These are phyloP conservation scores for Molanna angustata DNA, from an alignment of 2,888 invertebrate species.

Conservation along the genomic window DNA sequence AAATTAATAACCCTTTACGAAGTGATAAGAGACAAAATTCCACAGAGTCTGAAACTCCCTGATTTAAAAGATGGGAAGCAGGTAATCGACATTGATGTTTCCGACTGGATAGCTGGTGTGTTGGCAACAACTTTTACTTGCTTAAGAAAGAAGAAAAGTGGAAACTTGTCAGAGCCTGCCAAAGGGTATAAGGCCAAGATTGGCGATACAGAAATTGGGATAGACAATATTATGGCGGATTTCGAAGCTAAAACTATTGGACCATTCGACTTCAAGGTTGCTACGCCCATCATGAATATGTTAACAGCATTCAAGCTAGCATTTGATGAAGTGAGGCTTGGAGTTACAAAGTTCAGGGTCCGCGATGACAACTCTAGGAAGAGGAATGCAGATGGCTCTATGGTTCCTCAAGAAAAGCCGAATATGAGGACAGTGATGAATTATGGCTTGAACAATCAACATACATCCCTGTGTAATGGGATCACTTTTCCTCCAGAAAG, in stretches of 20 bases:
- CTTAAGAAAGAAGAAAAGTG: too few relatives aligned
- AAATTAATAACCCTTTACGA: constrained; percentile 3
- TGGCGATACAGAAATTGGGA: too few relatives aligned
- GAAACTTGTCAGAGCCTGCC: too few relatives aligned
- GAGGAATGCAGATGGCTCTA: background rate
- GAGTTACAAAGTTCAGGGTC: background rate
- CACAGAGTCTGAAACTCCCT: too few relatives aligned
- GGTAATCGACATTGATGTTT: too few relatives aligned
- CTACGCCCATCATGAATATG: background rate
- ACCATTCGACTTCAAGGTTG: background rate
- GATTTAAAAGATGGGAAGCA: too few relatives aligned
- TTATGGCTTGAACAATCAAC: constrained; percentile 1
- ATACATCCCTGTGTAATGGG: background rate
- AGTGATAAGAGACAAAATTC: too few relatives aligned
- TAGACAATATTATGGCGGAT: too few relatives aligned
- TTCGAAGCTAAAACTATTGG: too few relatives aligned
- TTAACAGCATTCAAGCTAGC: background rate
- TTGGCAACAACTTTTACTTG: too few relatives aligned
- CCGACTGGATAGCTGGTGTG: too few relatives aligned
- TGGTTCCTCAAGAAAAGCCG: background rate
- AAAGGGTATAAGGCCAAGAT: too few relatives aligned
- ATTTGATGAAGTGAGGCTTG: background rate
- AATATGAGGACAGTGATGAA: background rate
- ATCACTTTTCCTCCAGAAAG: constrained; percentile 3
- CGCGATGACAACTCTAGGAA: background rate